Evolutionary conservation across 2,888 invertebrate species (phyloP).

Genomic region (Clepsis dumicolana): DNA sequence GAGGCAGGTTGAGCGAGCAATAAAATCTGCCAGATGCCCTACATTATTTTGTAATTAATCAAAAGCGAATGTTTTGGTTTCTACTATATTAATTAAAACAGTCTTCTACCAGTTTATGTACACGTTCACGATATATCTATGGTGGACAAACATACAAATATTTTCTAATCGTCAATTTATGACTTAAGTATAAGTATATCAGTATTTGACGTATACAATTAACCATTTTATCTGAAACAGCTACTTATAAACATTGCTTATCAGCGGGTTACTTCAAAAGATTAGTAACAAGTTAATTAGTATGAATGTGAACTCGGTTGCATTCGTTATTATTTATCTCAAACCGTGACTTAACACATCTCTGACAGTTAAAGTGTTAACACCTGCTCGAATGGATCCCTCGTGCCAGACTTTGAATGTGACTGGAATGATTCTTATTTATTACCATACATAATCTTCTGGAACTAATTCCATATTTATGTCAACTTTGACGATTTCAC

Average conservation of each 20-base stretch:
- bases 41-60: constrained; percentile 64
- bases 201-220: too few species aligned
- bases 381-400: constrained; percentile 47
- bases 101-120: background rate
- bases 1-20: constrained; percentile 51
- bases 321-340: constrained; percentile 46
- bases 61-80: constrained; percentile 53
- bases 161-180: constrained; percentile 1
- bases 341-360: constrained; percentile 39
- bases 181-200: too few species aligned
- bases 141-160: constrained; percentile 2
- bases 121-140: background rate
- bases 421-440: constrained; percentile 47
- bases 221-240: constrained; percentile 31
- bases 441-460: constrained; percentile 47
- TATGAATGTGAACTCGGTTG: constrained; percentile 30
- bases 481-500: constrained; percentile 28
- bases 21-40: constrained; percentile 58
- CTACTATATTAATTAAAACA: constrained; percentile 38
- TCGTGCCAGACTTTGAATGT: constrained; percentile 35
- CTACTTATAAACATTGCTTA: constrained; percentile 22
- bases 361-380: constrained; percentile 41
- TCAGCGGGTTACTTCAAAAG: constrained; percentile 21
- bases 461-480: constrained; percentile 48
- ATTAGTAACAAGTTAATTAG: constrained; percentile 44